Base-by-base conservation (phyloP, 2,797 vertebrate genomes). In the Xenopus petersii region DNA sequence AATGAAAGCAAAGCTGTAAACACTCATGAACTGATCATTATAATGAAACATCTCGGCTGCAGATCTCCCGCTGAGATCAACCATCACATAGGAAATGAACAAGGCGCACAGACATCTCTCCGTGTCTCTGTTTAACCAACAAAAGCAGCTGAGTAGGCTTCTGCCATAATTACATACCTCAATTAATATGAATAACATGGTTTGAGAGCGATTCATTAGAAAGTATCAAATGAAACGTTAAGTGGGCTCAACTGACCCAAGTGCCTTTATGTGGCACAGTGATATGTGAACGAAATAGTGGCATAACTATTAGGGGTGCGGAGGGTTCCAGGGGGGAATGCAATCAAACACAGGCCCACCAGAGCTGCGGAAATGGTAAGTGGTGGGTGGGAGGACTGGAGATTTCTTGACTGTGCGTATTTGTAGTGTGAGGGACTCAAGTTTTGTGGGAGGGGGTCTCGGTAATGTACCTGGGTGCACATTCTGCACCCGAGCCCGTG, bases 1-100 rank as follows among this genome's bases (percentile, higher is more conserved):
- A 30, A 74, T 74, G 66, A 75, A 68, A 63, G 66, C 30, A 75
- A 75, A 55, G 54, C 58, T 69, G 73, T 75, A 75, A 75, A 64
- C 59, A 69, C 66, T 75, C 66, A 75, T 69, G 73, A 64, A 75
- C 64, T 70, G 64, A 69, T 63, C 49, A 69, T 75, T 21, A 48
- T 64, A 70, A 69, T 64, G 49, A 75, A 75, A 69, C 73, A 58
- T 75, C 59, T 58, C 16, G 73, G 55, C 65, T 15, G 24, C 47
- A 54, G 62, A 74, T 68, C 46, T 59, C 73, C 49, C n/a, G 64
- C 56, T 63, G 73, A 74, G 73, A 74, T 12, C 58, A 58, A 46
- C 10, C n/a, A 55, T 68, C 47, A 16, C 48, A 65, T 9, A 1
- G 63, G 33, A 73, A 73, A 73, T 66, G 12, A 73, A 56, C 55